Percentiles rank a stretch among this genome's conserved stretches.
These are phyloP conservation scores for Arenaria interpres DNA, from an alignment of 2,113 vertebrate species.

Conservation along the genomic window DNA sequence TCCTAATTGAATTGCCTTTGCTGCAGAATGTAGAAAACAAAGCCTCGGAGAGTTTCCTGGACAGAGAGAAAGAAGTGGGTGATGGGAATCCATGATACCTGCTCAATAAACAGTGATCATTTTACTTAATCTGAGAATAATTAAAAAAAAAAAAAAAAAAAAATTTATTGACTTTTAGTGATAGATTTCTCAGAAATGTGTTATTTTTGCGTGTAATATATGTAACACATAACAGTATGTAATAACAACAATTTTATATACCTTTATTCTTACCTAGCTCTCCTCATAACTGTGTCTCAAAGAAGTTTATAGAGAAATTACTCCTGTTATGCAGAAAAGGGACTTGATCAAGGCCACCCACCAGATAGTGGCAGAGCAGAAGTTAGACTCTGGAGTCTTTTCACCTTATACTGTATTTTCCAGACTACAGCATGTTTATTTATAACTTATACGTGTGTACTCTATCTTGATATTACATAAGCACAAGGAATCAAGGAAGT, in stretches of 20 bases:
- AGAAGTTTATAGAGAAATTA: not conserved
- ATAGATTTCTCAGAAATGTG: not conserved
- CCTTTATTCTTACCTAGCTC: not conserved
- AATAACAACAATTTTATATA: not conserved
- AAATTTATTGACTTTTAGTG: not conserved
- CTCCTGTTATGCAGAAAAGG: not conserved
- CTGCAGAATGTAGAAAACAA: constrained; percentile 2
- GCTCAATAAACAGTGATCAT: not conserved
- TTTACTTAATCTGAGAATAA: not conserved
- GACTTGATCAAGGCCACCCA: not conserved
- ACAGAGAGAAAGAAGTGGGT: not conserved
- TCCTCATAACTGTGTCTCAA: not conserved
- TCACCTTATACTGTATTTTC: not conserved
- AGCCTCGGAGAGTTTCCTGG: not conserved
- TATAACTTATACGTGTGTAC: fast-evolving
- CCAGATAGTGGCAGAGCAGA: not conserved
- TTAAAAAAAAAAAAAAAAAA: not conserved
- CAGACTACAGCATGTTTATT: fast-evolving
- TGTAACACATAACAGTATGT: not conserved
- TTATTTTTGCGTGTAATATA: not conserved
- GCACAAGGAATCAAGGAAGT: not conserved
- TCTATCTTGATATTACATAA: not conserved
- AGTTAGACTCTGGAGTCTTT: not conserved
- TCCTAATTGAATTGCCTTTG: constrained; percentile 48
- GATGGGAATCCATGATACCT: not conserved